phyloP scores from a whole-genome alignment of 2,113 vertebrate genomes.

The Irena cyanogastra region DNA sequence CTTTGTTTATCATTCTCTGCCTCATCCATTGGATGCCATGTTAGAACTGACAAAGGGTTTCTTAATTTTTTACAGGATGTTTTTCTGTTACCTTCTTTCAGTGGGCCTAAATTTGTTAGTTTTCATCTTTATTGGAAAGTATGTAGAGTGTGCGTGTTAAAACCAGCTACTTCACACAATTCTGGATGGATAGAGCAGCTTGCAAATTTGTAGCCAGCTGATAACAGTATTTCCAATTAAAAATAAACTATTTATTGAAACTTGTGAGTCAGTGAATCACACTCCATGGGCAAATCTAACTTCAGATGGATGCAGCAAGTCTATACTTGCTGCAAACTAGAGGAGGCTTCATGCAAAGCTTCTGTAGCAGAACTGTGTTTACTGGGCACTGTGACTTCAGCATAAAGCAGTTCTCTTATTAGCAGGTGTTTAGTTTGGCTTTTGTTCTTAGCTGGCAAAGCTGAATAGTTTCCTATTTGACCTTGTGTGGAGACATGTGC shows the following conservation, averaged over 20 bases:
- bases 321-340: not conserved
- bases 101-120: not conserved
- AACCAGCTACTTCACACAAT: not conserved
- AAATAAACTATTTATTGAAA: not conserved
- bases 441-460: not conserved
- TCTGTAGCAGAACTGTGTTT: not conserved
- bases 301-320: not conserved
- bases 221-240: not conserved
- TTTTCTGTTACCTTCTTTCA: not conserved
- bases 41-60: not conserved
- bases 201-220: not conserved
- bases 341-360: not conserved
- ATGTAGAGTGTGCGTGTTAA: not conserved
- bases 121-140: not conserved
- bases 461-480: not conserved
- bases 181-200: not conserved
- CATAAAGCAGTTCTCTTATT: not conserved
- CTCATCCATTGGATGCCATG: not conserved
- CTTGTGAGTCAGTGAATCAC: not conserved
- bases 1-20: not conserved
- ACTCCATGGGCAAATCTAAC: not conserved
- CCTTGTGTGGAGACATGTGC: not conserved
- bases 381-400: not conserved
- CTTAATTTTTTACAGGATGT: not conserved
- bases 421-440: conserved; percentile 7